Evolutionary conservation across 1,140 invertebrate species (phyloP), one percentile per base, ranked within the genome.

Genomic region (Paracyclopina nana): DNA sequence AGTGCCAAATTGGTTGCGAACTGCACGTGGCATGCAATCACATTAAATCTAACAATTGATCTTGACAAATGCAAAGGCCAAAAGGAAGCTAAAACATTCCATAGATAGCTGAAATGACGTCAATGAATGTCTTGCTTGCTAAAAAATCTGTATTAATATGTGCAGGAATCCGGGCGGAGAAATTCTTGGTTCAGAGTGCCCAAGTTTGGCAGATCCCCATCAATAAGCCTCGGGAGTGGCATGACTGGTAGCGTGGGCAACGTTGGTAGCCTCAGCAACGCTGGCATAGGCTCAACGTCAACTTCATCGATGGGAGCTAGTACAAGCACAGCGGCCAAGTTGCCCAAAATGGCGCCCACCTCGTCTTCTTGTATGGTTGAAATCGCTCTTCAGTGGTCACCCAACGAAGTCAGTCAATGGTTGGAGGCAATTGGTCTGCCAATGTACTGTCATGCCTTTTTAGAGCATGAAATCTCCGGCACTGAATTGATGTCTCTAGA

Each of bases 381-480:
- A 46, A 50, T 56, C 8, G 58, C 65, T n/a, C 52, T 58, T 6
- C 57, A 57, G 5, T 77, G 75, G 75, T 65, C 67, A 8, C 56
- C 64, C 12, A 63, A 68, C 6, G 72, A 78, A 57, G 74, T 78
- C 1, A 66, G 61, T 27, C 68, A 70, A 11, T 96, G 91, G 91
- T 65, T 96, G 43, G 82, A 86, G 51, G 78, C 77, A 1, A 66
- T 95, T 44, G 82, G 87, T 54, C 70, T 96, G 6, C 73, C 73
- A 4, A 87, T 95, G 60, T 94, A 96, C 63, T 62, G 62, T 46
- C 56, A 70, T 0, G 77, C 76, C 40, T 96, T 95, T 60, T 69
- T 78, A 1, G 75, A 76, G 16, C 83, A 95, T 62, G 88, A 95
- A 63, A 85, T 96, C 54, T 75, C 83, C 29, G 91, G 90, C 4